Conservation (phyloP, 92 coral and sea anemone genomes). For the Virgularia gustaviana region DNA sequence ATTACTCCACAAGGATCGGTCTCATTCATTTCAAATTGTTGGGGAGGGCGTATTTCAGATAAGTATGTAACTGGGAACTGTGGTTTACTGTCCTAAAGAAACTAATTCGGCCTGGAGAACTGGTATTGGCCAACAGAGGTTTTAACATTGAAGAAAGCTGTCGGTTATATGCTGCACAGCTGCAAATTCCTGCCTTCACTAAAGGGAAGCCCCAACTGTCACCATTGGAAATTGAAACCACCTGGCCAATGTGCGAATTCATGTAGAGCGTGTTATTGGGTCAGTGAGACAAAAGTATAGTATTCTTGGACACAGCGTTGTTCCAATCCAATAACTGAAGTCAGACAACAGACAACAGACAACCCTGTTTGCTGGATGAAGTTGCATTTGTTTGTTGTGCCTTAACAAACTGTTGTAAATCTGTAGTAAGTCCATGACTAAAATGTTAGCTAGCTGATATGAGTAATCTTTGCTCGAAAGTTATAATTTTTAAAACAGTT, state of each 20-base stretch:
- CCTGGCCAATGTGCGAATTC: constrained; percentile 67
- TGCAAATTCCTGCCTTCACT: constrained; percentile 55
- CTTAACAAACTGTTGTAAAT: constrained; percentile 62
- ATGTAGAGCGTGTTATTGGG: constrained; percentile 62
- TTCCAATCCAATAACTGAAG: too few species aligned
- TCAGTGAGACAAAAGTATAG: constrained; percentile 54
- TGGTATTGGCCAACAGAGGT: constrained; percentile 51
- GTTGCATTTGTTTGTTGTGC: constrained; percentile 69
- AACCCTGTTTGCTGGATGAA: constrained; percentile 53
- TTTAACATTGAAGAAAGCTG: constrained; percentile 54
- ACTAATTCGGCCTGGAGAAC: constrained; percentile 59
- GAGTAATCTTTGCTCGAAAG: not conserved
- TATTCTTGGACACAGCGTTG: constrained; percentile 55
- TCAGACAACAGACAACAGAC: constrained; percentile 40
- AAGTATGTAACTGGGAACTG: constrained; percentile 59
- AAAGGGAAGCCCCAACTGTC: constrained; percentile 54
- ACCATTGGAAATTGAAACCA: constrained; percentile 48
- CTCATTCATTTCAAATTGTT: constrained; percentile 55
- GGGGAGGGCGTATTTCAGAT: constrained; percentile 67
- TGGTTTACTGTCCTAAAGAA: constrained; percentile 56
- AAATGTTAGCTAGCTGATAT: not conserved
- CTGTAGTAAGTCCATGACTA: constrained; percentile 37
- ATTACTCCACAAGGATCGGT: constrained; percentile 65
- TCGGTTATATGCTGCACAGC: constrained; percentile 45
- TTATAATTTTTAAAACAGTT: not conserved